These are phyloP conservation scores for Elachura formosa DNA, from an alignment of 2,113 vertebrate genomes.

Conservation along the genomic window DNA sequence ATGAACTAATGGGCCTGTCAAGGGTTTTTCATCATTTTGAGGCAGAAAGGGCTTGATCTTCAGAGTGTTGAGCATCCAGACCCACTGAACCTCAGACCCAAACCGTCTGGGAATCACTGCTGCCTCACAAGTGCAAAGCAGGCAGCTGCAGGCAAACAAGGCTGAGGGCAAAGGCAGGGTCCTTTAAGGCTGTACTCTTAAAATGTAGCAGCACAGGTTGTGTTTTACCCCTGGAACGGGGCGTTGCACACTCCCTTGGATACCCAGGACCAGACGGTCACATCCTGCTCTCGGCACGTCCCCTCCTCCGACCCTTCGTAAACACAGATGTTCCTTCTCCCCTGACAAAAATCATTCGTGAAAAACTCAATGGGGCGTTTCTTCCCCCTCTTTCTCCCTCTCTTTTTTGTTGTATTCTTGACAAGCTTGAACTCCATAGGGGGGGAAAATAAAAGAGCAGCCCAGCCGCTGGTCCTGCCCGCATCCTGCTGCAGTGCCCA, in stretches of 20 bases:
- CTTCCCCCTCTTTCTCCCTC: conserved; percentile 12
- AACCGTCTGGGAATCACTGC: not conserved
- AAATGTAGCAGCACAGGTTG: not conserved
- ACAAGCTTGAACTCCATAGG: conserved; percentile 46
- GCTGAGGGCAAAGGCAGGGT: not conserved
- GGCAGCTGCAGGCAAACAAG: not conserved
- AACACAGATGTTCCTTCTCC: conserved; percentile 45
- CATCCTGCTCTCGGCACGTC: not conserved
- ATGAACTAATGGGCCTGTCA: not conserved
- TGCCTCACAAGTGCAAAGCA: not conserved
- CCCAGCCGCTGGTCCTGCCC: not conserved
- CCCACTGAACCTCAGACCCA: not conserved
- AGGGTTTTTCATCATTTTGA: not conserved
- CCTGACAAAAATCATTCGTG: conserved; percentile 38
- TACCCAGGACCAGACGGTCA: fast-evolving
- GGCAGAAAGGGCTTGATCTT: not conserved
- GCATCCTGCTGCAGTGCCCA: conserved; percentile 47
- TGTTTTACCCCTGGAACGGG: not conserved
- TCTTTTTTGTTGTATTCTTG: conserved; percentile 34
- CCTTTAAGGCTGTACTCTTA: not conserved
- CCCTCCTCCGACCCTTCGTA: not conserved
- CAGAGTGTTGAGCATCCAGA: not conserved
- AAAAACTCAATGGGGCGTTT: conserved; percentile 30
- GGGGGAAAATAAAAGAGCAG: conserved; percentile 48
- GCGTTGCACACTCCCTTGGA: not conserved